Conservation (phyloP, 2,888 invertebrate genomes). For the Campoplex capitator region DNA sequence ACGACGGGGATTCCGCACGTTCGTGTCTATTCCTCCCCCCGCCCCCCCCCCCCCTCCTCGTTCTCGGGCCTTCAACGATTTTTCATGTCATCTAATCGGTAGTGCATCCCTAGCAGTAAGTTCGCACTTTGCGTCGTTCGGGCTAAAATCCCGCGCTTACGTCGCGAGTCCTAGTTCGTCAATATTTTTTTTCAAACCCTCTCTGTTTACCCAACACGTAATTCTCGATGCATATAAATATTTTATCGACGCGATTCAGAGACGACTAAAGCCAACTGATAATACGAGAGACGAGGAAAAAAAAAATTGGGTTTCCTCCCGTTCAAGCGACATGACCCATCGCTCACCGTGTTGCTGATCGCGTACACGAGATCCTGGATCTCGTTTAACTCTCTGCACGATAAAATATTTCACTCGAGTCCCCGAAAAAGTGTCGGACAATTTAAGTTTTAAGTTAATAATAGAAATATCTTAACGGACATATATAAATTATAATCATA, state of each 20-base stretch:
- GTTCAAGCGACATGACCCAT: conserved; percentile 50
- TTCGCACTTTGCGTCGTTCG: background rate
- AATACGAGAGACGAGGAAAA: background rate
- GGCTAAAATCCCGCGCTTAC: background rate
- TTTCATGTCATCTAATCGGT: conserved; percentile 12
- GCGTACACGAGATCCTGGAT: conserved; percentile 41
- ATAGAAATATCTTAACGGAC: background rate
- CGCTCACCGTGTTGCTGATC: conserved; percentile 60
- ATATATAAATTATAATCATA: background rate
- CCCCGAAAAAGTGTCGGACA: conserved; percentile 6
- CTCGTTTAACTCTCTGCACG: conserved; percentile 3
- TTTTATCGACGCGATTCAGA: background rate
- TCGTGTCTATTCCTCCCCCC: conserved; percentile 12
- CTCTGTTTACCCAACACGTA: background rate
- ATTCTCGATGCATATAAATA: background rate
- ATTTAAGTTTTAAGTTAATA: background rate
- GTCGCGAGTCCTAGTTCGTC: background rate
- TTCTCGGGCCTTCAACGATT: background rate
- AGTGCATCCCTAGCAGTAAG: background rate
- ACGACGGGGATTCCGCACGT: conserved; percentile 48
- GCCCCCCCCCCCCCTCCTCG: too few species aligned
- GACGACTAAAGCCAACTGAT: background rate
- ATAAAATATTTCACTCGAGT: background rate
- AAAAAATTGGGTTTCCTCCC: conserved; percentile 4
- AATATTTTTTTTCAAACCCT: background rate